Conservation (phyloP, 2,797 vertebrate genomes). For the Paedocypris micromegethes region DNA sequence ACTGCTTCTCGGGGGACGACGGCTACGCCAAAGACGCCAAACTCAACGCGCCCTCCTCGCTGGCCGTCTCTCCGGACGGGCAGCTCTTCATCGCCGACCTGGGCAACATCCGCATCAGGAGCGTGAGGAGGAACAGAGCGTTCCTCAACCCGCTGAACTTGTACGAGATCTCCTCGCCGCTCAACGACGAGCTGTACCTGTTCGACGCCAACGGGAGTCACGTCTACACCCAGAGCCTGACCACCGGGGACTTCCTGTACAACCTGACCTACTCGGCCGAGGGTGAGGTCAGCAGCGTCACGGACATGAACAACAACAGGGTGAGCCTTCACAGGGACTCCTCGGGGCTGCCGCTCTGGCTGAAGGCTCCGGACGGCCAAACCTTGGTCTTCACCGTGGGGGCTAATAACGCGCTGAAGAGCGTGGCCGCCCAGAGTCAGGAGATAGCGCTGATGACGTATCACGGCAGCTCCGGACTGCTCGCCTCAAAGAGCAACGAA, state of each 20-base stretch:
- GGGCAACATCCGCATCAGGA: conserved; percentile 91
- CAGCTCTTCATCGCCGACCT: conserved; percentile 93
- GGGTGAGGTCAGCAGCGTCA: conserved; percentile 84
- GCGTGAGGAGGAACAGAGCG: conserved; percentile 87
- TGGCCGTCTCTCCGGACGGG: conserved; percentile 89
- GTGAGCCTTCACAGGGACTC: conserved; percentile 85
- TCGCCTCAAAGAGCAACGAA: conserved; percentile 94
- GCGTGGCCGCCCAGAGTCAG: conserved; percentile 85
- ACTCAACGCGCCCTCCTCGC: conserved; percentile 84
- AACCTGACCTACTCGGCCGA: conserved; percentile 89
- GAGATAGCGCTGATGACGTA: conserved; percentile 94
- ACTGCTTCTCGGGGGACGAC: conserved; percentile 94
- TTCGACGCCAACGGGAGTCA: conserved; percentile 94
- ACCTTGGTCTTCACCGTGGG: conserved; percentile 98
- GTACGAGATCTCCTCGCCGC: conserved; percentile 92
- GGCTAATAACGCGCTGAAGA: conserved; percentile 89
- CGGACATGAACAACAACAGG: conserved; percentile 88
- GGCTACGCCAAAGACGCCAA: conserved; percentile 97
- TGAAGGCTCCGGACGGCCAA: conserved; percentile 89
- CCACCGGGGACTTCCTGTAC: conserved; percentile 92
- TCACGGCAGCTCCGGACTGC: conserved; percentile 89
- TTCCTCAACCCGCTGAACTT: conserved; percentile 89
- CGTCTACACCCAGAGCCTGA: conserved; percentile 90
- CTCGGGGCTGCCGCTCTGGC: conserved; percentile 89
- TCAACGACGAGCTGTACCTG: conserved; percentile 92